phyloP scores from a whole-genome alignment of 2,113 vertebrate genomes.

The Lagopus muta region DNA sequence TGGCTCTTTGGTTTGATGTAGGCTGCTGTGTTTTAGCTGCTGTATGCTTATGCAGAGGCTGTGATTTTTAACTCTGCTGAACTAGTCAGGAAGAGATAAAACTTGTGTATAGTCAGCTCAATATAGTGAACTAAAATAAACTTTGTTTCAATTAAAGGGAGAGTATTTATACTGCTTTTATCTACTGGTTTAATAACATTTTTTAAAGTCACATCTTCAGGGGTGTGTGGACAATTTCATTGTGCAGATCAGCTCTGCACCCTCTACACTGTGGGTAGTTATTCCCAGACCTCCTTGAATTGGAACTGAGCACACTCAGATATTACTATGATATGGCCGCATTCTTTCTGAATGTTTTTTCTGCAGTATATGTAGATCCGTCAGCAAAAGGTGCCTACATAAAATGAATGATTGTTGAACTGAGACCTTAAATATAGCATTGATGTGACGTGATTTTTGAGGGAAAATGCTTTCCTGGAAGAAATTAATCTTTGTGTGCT shows the following conservation, averaged over 20 bases:
- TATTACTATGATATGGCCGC: background rate
- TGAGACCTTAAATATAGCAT: background rate
- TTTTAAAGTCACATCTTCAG: conserved; percentile 14
- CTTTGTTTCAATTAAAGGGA: conserved; percentile 43
- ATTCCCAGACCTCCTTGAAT: background rate
- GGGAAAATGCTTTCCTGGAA: background rate
- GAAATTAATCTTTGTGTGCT: background rate
- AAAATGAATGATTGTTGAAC: background rate
- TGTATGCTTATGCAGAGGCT: background rate
- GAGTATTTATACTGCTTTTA: conserved; percentile 52
- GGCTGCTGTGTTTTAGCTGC: background rate
- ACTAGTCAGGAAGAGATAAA: conserved; percentile 49
- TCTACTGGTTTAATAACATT: conserved; percentile 16
- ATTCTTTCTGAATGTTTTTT: background rate
- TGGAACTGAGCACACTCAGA: conserved; percentile 8
- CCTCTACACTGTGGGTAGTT: background rate
- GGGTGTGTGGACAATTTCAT: background rate
- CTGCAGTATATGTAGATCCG: background rate
- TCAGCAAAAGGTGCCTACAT: background rate
- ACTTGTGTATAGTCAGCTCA: conserved; percentile 23
- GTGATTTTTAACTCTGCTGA: background rate
- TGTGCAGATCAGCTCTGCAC: background rate
- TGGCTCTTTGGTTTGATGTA: background rate
- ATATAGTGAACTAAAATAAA: conserved; percentile 49
- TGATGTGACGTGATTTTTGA: background rate